Evolutionary conservation across 1,140 invertebrate species (phyloP), one percentile per base, ranked within the genome.

Genomic region (Diorhabda sublineata): DNA sequence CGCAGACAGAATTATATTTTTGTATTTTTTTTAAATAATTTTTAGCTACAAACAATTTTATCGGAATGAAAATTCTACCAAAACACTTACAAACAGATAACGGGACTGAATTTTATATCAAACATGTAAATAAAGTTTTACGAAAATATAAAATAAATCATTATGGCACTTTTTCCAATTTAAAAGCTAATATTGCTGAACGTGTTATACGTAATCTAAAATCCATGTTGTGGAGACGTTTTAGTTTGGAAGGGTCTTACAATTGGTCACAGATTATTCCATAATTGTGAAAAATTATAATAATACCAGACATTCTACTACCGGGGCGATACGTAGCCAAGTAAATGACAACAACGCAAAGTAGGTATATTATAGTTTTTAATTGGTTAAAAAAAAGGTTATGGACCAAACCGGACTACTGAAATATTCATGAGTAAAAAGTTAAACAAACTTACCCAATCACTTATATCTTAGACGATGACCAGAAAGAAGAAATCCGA

Each of bases 381-480:
- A 26, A 26, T 6, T 9, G 47, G 5, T 52, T 52, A 6, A 5
- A 52, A 52, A 8, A 1, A 52, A 52, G 70, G 67, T 52, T 78
- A 78, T 70, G 59, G 58, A 47, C 70, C 74, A 58, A 76, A 75
- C 56, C 79, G 73, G 72, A 68, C 73, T 8, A 77, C 67, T 61
- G 75, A 78, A 74, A 70, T 78, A 62, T 79, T 79, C 68, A 70
- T 45, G 61, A 75, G 74, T 64, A 41, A 59, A 45, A 69, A 67
- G 60, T 77, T 58, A 58, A 68, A 69, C 61, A 61, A 61, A 71
- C 71, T 2, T 66, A 74, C 68, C 74, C 73, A 3, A 45, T 45
- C 7, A 74, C 71, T 42, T 75, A 75, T 71, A 8, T 71, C 3
- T 58, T 74, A 3, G 58, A 66, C 58, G 69, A 73, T 65, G 11